Percentiles rank a stretch among this genome's conserved stretches.
phyloP scores from a whole-genome alignment of 2,113 vertebrate species.

The Psettodes erumei region DNA sequence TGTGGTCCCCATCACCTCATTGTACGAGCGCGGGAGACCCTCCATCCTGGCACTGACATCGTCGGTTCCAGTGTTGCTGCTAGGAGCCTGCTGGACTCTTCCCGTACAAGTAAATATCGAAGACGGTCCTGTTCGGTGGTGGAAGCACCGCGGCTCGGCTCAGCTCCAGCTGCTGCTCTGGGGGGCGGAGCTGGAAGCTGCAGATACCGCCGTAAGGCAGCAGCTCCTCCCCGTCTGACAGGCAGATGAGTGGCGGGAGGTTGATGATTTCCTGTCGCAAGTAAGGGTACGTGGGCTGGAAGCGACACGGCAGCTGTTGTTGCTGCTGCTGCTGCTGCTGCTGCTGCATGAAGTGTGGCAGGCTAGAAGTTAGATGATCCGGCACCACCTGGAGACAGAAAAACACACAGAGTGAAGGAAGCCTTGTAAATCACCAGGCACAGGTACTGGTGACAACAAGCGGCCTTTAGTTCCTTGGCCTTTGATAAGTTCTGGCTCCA shows the following conservation, averaged over 20 bases:
- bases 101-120: constrained; percentile 82
- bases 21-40: constrained; percentile 90
- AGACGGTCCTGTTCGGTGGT: constrained; percentile 92
- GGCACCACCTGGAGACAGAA: constrained; percentile 84
- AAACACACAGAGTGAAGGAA: not conserved
- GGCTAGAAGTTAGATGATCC: constrained; percentile 81
- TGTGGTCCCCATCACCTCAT: constrained; percentile 88
- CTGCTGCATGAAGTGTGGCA: constrained; percentile 82
- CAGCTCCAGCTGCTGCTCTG: constrained; percentile 92
- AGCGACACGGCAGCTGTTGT: constrained; percentile 87
- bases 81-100: constrained; percentile 87
- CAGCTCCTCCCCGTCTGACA: constrained; percentile 90
- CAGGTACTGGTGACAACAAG: not conserved
- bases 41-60: constrained; percentile 86
- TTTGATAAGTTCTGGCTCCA: too few species aligned
- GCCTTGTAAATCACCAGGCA: not conserved
- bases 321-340: constrained; percentile 72
- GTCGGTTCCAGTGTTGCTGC: constrained; percentile 89
- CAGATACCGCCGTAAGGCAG: constrained; percentile 90
- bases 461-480: not conserved
- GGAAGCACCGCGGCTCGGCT: constrained; percentile 90
- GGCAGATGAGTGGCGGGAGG: constrained; percentile 91
- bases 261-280: constrained; percentile 88
- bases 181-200: constrained; percentile 88
- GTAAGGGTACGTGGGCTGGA: constrained; percentile 91